Evolutionary conservation across 2,113 vertebrate genomes (phyloP).

Genomic region (Leptobrachium leishanense): DNA sequence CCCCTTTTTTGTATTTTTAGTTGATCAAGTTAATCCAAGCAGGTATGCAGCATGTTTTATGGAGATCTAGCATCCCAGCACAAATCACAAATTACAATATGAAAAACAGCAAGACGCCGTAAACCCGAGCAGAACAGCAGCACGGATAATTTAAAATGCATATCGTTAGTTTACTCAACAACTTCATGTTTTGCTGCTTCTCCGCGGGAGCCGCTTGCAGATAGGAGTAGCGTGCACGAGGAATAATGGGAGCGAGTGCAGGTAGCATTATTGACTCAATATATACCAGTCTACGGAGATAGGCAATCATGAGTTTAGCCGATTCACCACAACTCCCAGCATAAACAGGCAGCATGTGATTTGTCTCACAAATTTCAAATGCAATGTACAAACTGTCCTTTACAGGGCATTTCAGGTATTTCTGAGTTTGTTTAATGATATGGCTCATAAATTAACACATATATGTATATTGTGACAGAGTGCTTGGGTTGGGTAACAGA

Average conservation of each 20-base stretch:
- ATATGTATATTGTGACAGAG: too few species aligned
- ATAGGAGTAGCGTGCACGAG: neutral
- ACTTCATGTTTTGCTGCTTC: slow-evolving; percentile 31
- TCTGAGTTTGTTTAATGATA: too few species aligned
- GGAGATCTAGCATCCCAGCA: slow-evolving; percentile 24
- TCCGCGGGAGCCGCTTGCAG: slow-evolving; percentile 18
- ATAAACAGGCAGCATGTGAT: neutral
- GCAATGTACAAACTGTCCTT: too few species aligned
- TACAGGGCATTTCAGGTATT: too few species aligned
- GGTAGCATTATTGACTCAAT: neutral
- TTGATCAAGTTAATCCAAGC: slow-evolving; percentile 36
- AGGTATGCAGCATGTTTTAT: slow-evolving; percentile 29
- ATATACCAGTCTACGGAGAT: neutral
- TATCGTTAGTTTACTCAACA: slow-evolving; percentile 21
- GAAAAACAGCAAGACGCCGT: slow-evolving; percentile 42
- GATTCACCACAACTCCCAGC: neutral
- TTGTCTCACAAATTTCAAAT: too few species aligned
- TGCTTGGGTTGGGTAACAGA: too few species aligned
- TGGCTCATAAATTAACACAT: too few species aligned
- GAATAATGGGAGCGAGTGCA: neutral
- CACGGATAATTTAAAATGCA: slow-evolving; percentile 18
- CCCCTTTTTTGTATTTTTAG: slow-evolving; percentile 7
- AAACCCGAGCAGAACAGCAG: slow-evolving; percentile 6
- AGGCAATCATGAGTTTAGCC: neutral
- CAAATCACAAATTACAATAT: slow-evolving; percentile 46